A percentile compares a stretch with the other conserved stretches of the same genome.
Evolutionary conservation across 2,113 vertebrate species (phyloP).

Genomic region (Ophiodon elongatus): DNA sequence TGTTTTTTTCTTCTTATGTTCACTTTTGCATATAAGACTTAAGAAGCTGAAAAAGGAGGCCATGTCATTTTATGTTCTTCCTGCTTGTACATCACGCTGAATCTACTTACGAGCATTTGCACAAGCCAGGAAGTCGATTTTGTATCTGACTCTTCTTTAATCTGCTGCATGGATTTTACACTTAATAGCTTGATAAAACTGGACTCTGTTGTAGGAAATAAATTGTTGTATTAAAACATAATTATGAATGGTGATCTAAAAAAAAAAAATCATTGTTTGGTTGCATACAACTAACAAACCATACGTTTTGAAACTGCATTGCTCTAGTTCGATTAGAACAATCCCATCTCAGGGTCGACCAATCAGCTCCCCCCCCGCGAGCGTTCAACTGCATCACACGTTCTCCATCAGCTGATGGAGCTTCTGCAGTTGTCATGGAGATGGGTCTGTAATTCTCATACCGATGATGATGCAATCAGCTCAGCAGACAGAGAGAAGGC

Average conservation of each 20-base stretch:
- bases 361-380: not conserved
- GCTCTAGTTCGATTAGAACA: not conserved
- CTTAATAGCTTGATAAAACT: not conserved
- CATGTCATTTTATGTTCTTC: not conserved
- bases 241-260: not conserved
- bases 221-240: not conserved
- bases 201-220: not conserved
- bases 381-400: not conserved
- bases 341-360: not conserved
- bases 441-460: not conserved
- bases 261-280: not conserved
- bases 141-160: not conserved
- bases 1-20: not conserved
- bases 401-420: not conserved
- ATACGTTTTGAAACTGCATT: not conserved
- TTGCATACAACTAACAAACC: not conserved
- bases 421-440: not conserved
- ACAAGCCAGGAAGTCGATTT: not conserved
- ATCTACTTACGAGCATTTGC: not conserved
- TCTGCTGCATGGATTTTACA: constrained; percentile 13
- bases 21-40: not conserved
- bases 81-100: constrained; percentile 1
- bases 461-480: not conserved
- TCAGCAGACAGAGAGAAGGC: not conserved
- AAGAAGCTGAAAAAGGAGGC: not conserved